Base-by-base conservation (phyloP, 2,113 vertebrate genomes). In the Aphyosemion australe region DNA sequence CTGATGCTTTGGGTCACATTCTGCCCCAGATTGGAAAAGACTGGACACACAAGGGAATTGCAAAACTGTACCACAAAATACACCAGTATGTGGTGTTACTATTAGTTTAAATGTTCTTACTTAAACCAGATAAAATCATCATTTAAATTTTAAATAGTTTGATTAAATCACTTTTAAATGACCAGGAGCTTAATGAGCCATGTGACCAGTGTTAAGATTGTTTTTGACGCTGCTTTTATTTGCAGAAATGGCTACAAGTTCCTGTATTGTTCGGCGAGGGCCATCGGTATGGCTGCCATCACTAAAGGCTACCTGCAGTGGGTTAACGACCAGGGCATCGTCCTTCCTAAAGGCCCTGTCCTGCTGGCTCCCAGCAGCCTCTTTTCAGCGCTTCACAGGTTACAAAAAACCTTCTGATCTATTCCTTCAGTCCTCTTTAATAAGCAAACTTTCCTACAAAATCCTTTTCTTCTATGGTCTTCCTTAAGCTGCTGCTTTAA, bases 161-260 rank as follows among this genome's bases (percentile, higher is more conserved):
- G 15, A 46, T 46, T 2, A 46, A 46, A n/a, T 16, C 16, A 14
- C 16, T 46, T 15, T 16, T 5, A 6, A 46, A 15, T 43, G 3
- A 46, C 26, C 26, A 46, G 45, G 45, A 47, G 15, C 45, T n/a
- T 18, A 5, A n/a, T 47, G 45, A n/a, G 45, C 16, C 45, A 47
- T 5, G 45, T 47, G n/a, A 47, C n/a, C 45, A 8, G 8, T 52
- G 3, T 6, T 47, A 62, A 47, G 18, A 21, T 9, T 4, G 8
- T 42, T 32, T 19, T 49, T 7, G 26, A 6, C 21, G 7, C 14
- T 8, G 1, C 2, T 66, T 8, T 65, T 13, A 53, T 45, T 43
- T 74, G 15, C 68, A 99, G 97, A 87, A 99, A 98, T 0, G 96
- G 96, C 48, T 99, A 97, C 83, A 99, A 95, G 86, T 97, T 99